Conservation (phyloP, 2,797 vertebrate species). For the Ambastaia sidthimunki region DNA sequence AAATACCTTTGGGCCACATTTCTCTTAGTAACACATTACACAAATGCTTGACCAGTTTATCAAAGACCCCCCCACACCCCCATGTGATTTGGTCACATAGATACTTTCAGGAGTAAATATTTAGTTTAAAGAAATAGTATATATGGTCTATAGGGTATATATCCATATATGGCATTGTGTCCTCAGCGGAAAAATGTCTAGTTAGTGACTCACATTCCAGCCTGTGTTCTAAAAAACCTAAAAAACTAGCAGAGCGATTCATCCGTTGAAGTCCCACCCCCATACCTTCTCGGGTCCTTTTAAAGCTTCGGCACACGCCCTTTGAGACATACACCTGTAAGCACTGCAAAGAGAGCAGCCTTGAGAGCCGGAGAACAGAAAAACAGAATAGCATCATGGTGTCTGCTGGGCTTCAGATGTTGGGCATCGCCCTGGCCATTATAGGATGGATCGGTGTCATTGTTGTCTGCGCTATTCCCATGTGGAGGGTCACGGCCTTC, state of each 20-base stretch:
- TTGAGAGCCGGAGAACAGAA: constrained; percentile 18
- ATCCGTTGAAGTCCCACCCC: constrained; percentile 42
- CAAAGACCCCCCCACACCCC: background rate
- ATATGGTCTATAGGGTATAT: no score
- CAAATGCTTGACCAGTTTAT: background rate
- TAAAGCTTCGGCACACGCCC: constrained; percentile 42
- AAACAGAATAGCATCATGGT: constrained; percentile 78
- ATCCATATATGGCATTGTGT: constrained; percentile 26
- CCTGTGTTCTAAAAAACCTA: background rate
- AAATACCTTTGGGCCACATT: background rate
- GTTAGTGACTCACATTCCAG: constrained; percentile 32
- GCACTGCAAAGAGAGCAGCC: constrained; percentile 20
- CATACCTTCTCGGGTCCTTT: constrained; percentile 34
- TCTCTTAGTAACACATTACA: background rate
- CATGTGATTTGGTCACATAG: background rate
- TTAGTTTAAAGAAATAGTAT: background rate
- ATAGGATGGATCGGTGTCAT: constrained; percentile 91
- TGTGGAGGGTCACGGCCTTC: constrained; percentile 93
- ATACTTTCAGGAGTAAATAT: background rate
- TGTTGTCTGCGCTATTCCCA: constrained; percentile 86
- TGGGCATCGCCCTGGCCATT: constrained; percentile 85
- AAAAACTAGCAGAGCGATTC: constrained; percentile 51
- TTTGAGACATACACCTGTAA: constrained; percentile 24
- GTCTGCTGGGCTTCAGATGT: constrained; percentile 90
- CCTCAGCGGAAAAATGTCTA: background rate